A percentile compares a stretch with the other conserved stretches of the same genome.
Conservation (phyloP, 2,888 invertebrate species). For the Antheraea yamamai region DNA sequence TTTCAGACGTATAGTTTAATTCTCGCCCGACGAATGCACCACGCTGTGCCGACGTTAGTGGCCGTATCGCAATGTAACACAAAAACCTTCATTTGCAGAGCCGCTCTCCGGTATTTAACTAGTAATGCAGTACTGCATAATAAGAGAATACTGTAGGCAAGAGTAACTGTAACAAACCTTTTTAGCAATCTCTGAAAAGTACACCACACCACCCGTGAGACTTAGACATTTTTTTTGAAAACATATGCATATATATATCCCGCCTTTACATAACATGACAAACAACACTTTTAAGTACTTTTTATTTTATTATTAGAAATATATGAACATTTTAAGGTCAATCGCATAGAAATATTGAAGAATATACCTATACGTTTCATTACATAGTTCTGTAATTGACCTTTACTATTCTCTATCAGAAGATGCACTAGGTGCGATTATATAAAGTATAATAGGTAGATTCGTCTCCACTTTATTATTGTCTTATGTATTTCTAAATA, state of each 20-base stretch:
- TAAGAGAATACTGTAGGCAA: conserved; percentile 62
- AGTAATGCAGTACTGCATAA: conserved; percentile 69
- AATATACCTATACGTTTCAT: background rate
- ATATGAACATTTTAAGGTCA: background rate
- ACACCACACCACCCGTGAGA: conserved; percentile 48
- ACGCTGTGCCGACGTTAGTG: conserved; percentile 36
- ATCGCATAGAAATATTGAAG: background rate
- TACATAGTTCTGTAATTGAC: background rate
- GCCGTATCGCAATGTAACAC: conserved; percentile 49
- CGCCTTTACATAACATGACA: background rate
- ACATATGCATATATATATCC: background rate
- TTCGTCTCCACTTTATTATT: too few relatives aligned
- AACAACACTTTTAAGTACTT: background rate
- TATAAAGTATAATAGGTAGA: background rate
- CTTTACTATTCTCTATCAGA: background rate
- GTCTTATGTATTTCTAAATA: background rate
- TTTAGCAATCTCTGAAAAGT: conserved; percentile 63
- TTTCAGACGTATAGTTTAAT: conserved; percentile 73
- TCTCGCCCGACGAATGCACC: conserved; percentile 66
- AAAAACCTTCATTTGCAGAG: conserved; percentile 77
- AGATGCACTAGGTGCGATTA: background rate
- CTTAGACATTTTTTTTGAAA: conserved; percentile 18
- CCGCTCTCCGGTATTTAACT: conserved; percentile 67
- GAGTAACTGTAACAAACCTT: conserved; percentile 57
- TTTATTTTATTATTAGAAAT: background rate